Evolutionary conservation across 2,113 vertebrate genomes (phyloP).

Genomic region (Planiliza haematocheilus): DNA sequence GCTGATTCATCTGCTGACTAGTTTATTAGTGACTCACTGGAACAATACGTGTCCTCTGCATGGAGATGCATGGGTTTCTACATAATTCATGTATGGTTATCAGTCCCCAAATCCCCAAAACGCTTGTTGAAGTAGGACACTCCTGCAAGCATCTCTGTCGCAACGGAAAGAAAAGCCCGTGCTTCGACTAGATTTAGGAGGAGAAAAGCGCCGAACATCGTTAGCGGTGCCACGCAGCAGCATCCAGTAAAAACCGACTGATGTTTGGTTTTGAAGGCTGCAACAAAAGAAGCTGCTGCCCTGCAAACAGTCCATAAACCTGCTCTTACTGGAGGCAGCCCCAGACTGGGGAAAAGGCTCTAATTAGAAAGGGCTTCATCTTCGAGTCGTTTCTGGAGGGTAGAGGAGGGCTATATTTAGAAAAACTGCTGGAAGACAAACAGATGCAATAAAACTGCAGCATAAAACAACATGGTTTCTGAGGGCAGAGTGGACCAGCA

Average conservation of each 20-base stretch:
- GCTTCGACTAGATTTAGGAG: constrained; percentile 16
- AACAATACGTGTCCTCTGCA: neutral
- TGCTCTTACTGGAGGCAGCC: constrained; percentile 55
- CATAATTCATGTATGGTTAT: constrained; percentile 27
- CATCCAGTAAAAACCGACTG: constrained; percentile 36
- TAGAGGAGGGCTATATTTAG: constrained; percentile 69
- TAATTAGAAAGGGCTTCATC: constrained; percentile 74
- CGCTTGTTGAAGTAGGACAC: constrained; percentile 7
- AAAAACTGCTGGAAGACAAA: constrained; percentile 63
- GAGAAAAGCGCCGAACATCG: constrained; percentile 34
- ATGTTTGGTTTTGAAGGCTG: constrained; percentile 28
- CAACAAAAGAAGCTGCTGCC: constrained; percentile 17
- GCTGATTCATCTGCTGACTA: neutral
- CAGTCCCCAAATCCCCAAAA: neutral
- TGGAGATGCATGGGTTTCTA: neutral
- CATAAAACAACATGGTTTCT: constrained; percentile 69
- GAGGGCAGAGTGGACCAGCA: constrained; percentile 44
- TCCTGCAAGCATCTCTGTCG: neutral
- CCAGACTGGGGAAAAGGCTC: constrained; percentile 60
- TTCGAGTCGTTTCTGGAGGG: constrained; percentile 31
- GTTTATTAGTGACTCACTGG: neutral
- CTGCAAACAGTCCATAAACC: constrained; percentile 62
- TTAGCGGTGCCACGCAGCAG: constrained; percentile 23
- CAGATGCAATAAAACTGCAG: constrained; percentile 67
- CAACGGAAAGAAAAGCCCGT: constrained; percentile 8